Base-by-base conservation (phyloP, 2,113 vertebrate genomes). In the Silurus glanis region DNA sequence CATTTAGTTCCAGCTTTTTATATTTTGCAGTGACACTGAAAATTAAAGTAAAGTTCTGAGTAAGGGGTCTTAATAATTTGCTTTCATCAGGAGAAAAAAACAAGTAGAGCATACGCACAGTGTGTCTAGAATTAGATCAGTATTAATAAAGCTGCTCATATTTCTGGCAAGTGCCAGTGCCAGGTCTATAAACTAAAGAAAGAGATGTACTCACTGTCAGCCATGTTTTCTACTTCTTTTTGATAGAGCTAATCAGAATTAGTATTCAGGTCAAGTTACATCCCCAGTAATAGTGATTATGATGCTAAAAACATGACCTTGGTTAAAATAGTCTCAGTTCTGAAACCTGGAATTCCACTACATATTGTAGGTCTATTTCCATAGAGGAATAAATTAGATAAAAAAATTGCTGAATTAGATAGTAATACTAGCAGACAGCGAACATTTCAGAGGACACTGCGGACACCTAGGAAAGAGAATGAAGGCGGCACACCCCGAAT, bases 1-100 rank as follows among this genome's bases (percentile, higher is more conserved):
- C 92, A 87, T 91, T 91, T 91, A 90, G 80, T 83, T 66, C 12
- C 28, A 76, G 56, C 90, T 90, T 91, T 87, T 90, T 74, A 87
- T 89, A 91, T 91, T 92, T 92, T 90, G 89, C 91, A 88, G 89
- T 69, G 89, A 89, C 91, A 91, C 84, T 88, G 81, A 82, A 84
- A 83, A 87, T 84, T 87, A 82, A 87, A 88, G 56, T 78, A 83
- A 87, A 74, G 80, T 66, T 49, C 47, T 53, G 2, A 66, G 59
- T 55, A 59, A 85, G 82, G 9, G 45, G 55, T 87, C 90, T 88
- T 90, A 87, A 84, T 87, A 76, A 86, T 88, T 72, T 7, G 10
- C 23, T 9, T 83, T 75, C 83, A 76, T 81, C 86, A 71, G 37
- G 86, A 85, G 25, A 49, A 83, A 64, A 87, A 82, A 82, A 86